phyloP scores from a whole-genome alignment of 2,113 vertebrate genomes.

The Camelus bactrianus region DNA sequence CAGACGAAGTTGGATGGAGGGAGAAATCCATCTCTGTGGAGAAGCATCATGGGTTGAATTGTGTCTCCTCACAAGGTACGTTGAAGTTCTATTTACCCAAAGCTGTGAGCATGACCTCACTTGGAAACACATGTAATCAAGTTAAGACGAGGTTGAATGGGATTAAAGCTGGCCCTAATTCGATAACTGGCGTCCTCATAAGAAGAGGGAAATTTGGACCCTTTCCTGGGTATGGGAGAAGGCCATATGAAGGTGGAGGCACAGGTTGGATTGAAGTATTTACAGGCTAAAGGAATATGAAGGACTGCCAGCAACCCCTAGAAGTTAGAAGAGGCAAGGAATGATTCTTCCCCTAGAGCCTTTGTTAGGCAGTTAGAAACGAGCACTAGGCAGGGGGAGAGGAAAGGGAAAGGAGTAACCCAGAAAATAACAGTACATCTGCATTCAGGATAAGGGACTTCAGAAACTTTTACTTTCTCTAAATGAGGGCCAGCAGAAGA shows the following conservation, averaged over 20 bases:
- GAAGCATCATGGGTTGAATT: not conserved
- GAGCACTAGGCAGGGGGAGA: too few relatives aligned
- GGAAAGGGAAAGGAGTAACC: too few relatives aligned
- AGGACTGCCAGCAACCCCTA: not conserved
- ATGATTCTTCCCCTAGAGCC: not conserved
- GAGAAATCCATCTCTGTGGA: not conserved
- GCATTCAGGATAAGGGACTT: too few relatives aligned
- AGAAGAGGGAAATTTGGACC: not conserved
- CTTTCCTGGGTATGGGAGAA: not conserved
- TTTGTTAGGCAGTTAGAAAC: too few relatives aligned
- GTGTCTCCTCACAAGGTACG: not conserved
- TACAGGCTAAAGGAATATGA: not conserved
- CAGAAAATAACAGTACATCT: too few relatives aligned
- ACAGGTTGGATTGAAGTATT: not conserved
- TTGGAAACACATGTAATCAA: slow-evolving; percentile 18
- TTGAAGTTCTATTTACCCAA: not conserved
- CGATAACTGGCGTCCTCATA: not conserved
- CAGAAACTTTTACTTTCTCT: too few relatives aligned
- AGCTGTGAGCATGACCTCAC: not conserved
- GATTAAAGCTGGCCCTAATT: not conserved
- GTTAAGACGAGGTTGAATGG: not conserved
- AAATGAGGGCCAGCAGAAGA: too few relatives aligned
- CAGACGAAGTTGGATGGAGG: not conserved
- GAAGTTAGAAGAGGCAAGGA: not conserved
- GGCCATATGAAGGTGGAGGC: not conserved